Evolutionary conservation across 2,113 vertebrate genomes (phyloP).

Genomic region (Eulacestoma nigropectus): DNA sequence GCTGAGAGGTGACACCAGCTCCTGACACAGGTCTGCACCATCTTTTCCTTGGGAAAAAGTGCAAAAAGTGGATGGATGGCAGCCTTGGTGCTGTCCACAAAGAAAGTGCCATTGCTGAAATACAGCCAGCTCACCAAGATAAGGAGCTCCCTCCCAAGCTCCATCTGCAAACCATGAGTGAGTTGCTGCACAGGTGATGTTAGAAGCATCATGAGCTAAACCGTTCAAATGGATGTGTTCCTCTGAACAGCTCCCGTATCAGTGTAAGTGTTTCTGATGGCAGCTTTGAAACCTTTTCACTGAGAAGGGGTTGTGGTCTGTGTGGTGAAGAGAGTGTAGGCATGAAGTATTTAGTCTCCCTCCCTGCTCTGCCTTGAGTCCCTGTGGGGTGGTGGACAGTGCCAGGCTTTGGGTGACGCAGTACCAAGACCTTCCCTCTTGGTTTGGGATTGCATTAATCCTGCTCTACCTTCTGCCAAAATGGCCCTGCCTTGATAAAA

Average conservation of each 20-base stretch:
- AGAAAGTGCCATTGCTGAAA: background rate
- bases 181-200: accelerated
- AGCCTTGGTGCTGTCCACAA: background rate
- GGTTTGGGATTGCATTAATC: background rate
- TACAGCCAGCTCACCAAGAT: accelerated
- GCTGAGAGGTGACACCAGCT: background rate
- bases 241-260: background rate
- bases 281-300: background rate
- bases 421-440: background rate
- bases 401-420: background rate
- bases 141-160: background rate
- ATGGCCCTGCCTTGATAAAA: background rate
- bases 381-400: background rate
- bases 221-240: background rate
- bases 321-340: background rate
- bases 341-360: background rate
- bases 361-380: background rate
- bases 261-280: background rate
- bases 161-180: background rate
- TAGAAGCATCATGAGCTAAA: background rate
- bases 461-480: background rate
- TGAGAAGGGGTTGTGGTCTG: background rate
- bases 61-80: background rate
- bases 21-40: background rate
- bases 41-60: background rate